Percentiles rank a stretch among this genome's conserved stretches.
Evolutionary conservation across 2,888 invertebrate genomes (phyloP).

Genomic region (Nematopogon swammerdamellus): DNA sequence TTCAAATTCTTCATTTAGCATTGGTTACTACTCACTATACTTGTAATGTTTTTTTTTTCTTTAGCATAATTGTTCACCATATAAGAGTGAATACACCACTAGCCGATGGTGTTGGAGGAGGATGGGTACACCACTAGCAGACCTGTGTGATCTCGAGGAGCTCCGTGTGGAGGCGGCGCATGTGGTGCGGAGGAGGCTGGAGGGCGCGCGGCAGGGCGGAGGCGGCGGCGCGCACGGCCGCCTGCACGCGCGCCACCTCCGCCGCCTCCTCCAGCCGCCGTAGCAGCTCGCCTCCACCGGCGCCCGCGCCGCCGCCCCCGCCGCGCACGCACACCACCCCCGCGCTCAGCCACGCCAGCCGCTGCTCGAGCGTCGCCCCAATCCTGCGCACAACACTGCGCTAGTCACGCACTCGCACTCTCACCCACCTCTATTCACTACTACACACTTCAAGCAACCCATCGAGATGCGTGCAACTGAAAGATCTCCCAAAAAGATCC

Average conservation of each 20-base stretch:
- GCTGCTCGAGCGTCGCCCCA: conserved; percentile 70
- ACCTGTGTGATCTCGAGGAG: conserved; percentile 86
- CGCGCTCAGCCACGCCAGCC: conserved; percentile 88
- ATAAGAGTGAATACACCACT: too few relatives aligned
- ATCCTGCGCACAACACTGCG: conserved; percentile 44
- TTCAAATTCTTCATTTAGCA: too few relatives aligned
- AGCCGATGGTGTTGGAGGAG: too few relatives aligned
- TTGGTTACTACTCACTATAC: too few relatives aligned
- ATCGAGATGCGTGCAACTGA: too few relatives aligned
- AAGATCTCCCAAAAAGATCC: too few relatives aligned
- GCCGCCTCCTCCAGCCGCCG: conserved; percentile 90
- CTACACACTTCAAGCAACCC: too few relatives aligned
- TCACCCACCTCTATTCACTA: too few relatives aligned
- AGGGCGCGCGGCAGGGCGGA: conserved; percentile 42
- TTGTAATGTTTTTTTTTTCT: too few relatives aligned
- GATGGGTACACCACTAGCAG: too few relatives aligned
- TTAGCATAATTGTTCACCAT: too few relatives aligned
- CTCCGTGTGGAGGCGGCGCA: conserved; percentile 72
- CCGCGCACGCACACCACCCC: conserved; percentile 96
- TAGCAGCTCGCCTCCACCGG: conserved; percentile 72
- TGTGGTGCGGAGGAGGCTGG: conserved; percentile 62
- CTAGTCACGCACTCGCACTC: too few relatives aligned
- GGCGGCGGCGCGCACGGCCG: conserved; percentile 55
- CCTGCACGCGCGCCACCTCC: conserved; percentile 86
- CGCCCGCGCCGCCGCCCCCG: conserved; percentile 69